These are phyloP conservation scores for Synanthedon myopaeformis DNA, from an alignment of 2,888 invertebrate species.

Conservation along the genomic window DNA sequence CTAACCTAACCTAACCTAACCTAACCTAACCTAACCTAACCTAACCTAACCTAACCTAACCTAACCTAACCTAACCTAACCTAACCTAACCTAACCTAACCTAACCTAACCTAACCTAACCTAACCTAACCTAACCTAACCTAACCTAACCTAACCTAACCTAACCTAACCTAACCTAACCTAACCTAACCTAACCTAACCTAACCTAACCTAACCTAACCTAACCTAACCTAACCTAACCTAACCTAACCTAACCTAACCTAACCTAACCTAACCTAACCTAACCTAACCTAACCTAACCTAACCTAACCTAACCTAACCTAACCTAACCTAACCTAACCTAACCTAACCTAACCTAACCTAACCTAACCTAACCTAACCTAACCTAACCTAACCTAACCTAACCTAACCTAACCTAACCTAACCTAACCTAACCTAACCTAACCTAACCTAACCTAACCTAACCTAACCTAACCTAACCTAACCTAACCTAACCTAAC, in stretches of 20 bases:
- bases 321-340: constrained; percentile 7
- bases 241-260: constrained; percentile 8
- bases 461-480: constrained; percentile 8
- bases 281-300: constrained; percentile 7
- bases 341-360: constrained; percentile 8
- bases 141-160: background rate
- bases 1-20: constrained; percentile 5
- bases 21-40: constrained; percentile 8
- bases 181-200: background rate
- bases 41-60: constrained; percentile 7
- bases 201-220: constrained; percentile 8
- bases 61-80: constrained; percentile 9
- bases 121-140: background rate
- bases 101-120: background rate
- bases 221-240: constrained; percentile 7
- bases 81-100: constrained; percentile 3
- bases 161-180: background rate
- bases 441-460: constrained; percentile 7
- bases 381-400: constrained; percentile 8
- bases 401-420: constrained; percentile 7
- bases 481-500: constrained; percentile 8
- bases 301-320: constrained; percentile 8
- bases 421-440: constrained; percentile 8
- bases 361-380: constrained; percentile 7
- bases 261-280: constrained; percentile 7